Conservation (phyloP, 2,797 vertebrate genomes). For the Tokudaia muenninki region DNA sequence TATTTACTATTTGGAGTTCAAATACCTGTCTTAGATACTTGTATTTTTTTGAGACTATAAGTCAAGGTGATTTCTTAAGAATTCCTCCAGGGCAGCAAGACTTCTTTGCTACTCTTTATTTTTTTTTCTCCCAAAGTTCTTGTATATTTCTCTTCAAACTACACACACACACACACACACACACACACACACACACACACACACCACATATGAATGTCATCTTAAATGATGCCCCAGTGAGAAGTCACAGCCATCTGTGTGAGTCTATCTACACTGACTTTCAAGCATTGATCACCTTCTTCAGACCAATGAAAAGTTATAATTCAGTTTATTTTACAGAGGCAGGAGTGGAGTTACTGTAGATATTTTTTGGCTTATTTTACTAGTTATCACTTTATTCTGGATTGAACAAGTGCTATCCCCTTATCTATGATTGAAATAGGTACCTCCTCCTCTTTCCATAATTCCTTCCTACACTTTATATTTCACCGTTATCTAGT, state of each 20-base stretch:
- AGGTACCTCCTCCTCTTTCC: background rate
- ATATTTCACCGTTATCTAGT: background rate
- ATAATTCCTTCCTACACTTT: background rate
- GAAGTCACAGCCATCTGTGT: background rate
- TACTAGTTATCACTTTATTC: background rate
- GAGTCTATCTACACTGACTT: background rate
- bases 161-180: background rate
- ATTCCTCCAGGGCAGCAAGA: background rate
- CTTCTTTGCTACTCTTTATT: background rate
- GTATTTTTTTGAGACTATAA: background rate
- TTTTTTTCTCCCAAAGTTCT: background rate
- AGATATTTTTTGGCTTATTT: background rate
- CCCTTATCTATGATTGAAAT: background rate
- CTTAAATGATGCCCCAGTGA: background rate
- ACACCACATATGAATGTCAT: background rate
- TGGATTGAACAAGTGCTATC: background rate
- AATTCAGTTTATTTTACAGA: background rate
- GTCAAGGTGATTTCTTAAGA: background rate
- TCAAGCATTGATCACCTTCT: background rate
- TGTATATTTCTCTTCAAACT: background rate
- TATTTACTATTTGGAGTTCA: background rate
- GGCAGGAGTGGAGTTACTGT: background rate
- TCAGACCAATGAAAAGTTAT: background rate
- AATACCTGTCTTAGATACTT: background rate
- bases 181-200: background rate